phyloP scores from a whole-genome alignment of 64 coral and sea anemone species.

The Stichodactyla helianthus region DNA sequence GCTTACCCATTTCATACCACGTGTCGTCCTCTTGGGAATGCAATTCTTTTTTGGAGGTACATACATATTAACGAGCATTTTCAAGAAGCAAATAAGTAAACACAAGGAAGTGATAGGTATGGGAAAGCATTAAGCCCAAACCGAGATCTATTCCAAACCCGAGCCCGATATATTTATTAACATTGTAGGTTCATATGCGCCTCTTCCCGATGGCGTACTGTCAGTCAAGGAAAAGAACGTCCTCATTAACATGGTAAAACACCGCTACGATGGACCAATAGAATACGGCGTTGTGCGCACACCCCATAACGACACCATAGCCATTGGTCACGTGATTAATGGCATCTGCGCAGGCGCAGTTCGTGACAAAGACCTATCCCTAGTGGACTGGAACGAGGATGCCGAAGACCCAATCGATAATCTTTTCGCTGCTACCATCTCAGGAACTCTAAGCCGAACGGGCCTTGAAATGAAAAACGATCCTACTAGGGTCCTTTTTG shows the following conservation, averaged over 20 bases:
- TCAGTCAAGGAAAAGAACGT: slow-evolving; percentile 38
- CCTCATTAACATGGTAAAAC: slow-evolving; percentile 48
- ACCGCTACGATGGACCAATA: background rate
- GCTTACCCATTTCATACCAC: no score
- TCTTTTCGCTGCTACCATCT: slow-evolving; percentile 71
- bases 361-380: slow-evolving; percentile 45
- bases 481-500: slow-evolving; percentile 26
- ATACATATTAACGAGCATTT: no score
- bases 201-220: slow-evolving; percentile 22
- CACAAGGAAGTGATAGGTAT: no score
- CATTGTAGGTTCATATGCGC: slow-evolving; percentile 10
- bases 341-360: slow-evolving; percentile 61
- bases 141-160: no score
- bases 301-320: slow-evolving; percentile 39
- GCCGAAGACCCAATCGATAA: slow-evolving; percentile 64
- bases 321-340: slow-evolving; percentile 59
- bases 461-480: slow-evolving; percentile 55
- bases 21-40: no score
- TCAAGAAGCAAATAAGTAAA: no score
- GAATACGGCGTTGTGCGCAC: slow-evolving; percentile 60
- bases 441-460: slow-evolving; percentile 44
- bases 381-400: slow-evolving; percentile 22
- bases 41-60: no score
- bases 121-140: no score
- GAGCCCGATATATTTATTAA: no score